Base-by-base conservation (phyloP, 2,888 invertebrate genomes). In the Nemurella pictetii region DNA sequence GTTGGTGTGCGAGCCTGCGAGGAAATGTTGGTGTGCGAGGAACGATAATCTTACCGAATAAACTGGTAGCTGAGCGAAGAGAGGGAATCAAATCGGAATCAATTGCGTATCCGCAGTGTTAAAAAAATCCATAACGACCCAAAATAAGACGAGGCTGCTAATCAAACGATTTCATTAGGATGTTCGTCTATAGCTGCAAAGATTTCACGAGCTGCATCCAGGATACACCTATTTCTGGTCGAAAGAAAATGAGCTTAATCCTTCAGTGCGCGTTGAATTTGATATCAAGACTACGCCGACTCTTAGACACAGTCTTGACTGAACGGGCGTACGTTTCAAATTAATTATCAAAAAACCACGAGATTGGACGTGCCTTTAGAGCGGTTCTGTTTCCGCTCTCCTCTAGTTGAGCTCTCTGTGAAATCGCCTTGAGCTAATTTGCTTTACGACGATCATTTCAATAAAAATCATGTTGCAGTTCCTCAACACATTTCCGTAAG, bases 251-350 rank as follows among this genome's bases (percentile, higher is more conserved):
- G 55, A 20, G 55, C 55, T 55, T 20, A 55, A 55, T 55, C 2
- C 55, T 55, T 55, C 20, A 15, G 55, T 12, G 1, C 12, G 55
- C 35, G 55, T 20, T 55, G 15, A 12, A 55, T 55, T 55, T 55
- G 55, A 7, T 55, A 12, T 15, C 9, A 20, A 12, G 9, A 12
- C 20, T 2, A 55, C 9, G 55, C 55, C 9, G 55, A 20, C 1
- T 55, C 55, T 55, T 7, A 4, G 1, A 20, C 55, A 3, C 55
- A 12, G 55, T 74, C 27, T 75, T 75, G 75, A 75, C 12, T 75
- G 26, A 75, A 75, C 75, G 75, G 28, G 28, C 27, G 75, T 75
- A 75, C 75, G 75, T 75, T 75, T 75, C 75, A 75, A 75, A 75
- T 75, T 75, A 75, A 75, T 75, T 75, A 75, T 75, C 75, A 27